Conservation (phyloP, 2,113 vertebrate species). For the Cynopterus brachyotis region DNA sequence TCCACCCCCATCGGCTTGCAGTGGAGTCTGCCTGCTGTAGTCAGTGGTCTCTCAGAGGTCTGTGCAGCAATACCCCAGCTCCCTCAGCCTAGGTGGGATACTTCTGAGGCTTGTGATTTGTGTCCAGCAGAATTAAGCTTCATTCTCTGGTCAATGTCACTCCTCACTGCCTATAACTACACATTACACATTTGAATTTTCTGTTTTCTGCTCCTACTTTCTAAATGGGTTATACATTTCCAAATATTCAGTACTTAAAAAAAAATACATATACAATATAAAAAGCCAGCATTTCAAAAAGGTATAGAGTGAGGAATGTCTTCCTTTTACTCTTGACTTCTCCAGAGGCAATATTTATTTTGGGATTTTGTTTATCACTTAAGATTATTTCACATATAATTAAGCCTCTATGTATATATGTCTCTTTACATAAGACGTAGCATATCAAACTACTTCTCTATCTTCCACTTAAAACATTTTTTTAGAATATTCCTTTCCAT, state of each 20-base stretch:
- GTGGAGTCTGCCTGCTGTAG: background rate
- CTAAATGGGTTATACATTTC: background rate
- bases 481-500: background rate
- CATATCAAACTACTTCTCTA: background rate
- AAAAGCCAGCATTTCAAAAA: background rate
- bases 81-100: background rate
- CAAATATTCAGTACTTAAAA: background rate
- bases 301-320: background rate
- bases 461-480: background rate
- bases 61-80: background rate
- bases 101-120: background rate
- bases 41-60: no score
- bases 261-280: background rate
- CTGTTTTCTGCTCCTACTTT: background rate
- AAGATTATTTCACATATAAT: background rate
- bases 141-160: background rate
- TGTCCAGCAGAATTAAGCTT: background rate
- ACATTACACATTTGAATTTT: background rate
- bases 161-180: background rate
- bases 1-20: background rate
- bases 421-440: background rate
- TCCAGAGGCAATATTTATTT: background rate
- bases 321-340: background rate
- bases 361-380: background rate
- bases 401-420: background rate